phyloP scores from a whole-genome alignment of 1,140 invertebrate genomes.

The Drosophila truncata region DNA sequence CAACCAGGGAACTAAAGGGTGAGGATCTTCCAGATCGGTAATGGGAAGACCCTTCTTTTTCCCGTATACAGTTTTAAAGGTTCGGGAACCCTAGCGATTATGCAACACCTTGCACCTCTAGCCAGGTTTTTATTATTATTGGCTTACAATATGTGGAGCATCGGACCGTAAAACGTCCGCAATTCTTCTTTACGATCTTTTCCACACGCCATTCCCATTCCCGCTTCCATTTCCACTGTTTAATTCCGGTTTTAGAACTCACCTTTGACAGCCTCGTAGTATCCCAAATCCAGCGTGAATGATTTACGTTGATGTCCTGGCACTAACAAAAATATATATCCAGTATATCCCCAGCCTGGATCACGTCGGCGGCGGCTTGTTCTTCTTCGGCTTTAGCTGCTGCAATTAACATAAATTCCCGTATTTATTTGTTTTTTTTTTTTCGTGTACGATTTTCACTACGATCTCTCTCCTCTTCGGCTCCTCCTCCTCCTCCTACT shows the following conservation, averaged over 20 bases:
- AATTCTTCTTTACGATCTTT: conserved; percentile 20
- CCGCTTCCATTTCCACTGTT: background rate
- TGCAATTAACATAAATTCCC: conserved; percentile 47
- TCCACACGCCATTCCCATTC: conserved; percentile 1
- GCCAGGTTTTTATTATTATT: conserved; percentile 34
- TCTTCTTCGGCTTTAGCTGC: conserved; percentile 19
- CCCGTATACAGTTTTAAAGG: conserved; percentile 22
- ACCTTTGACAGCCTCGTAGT: conserved; percentile 85
- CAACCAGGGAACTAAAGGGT: conserved; percentile 4
- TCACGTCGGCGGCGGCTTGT: conserved; percentile 33
- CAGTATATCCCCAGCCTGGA: conserved; percentile 37
- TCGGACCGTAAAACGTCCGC: conserved; percentile 43
- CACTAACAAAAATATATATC: conserved; percentile 44
- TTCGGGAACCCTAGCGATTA: conserved; percentile 25
- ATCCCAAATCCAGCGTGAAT: conserved; percentile 85
- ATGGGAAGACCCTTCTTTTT: conserved; percentile 30
- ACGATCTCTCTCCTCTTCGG: conserved; percentile 52
- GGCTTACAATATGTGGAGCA: conserved; percentile 44
- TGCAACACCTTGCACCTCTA: conserved; percentile 33
- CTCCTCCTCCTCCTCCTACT: conserved; percentile 15
- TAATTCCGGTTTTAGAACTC: conserved; percentile 38
- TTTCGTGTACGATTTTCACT: conserved; percentile 55
- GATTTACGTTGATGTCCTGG: conserved; percentile 76
- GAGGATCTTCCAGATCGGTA: conserved; percentile 19
- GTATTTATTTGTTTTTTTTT: conserved; percentile 55